phyloP scores from a whole-genome alignment of 2,113 vertebrate genomes.

The Pomatorhinus ruficollis region DNA sequence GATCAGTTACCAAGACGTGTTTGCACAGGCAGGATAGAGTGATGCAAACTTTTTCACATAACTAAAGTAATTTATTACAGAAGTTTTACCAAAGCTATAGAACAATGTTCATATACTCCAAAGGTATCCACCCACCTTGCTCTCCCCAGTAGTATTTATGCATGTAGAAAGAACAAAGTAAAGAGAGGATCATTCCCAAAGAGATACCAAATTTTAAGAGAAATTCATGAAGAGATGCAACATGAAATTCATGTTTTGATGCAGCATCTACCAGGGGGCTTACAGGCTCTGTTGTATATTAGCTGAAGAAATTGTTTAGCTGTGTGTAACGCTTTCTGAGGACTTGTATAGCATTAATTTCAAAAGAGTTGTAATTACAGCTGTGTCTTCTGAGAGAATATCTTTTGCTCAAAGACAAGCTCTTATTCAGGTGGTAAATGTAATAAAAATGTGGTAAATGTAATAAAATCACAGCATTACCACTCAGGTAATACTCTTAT shows the following conservation, averaged over 20 bases:
- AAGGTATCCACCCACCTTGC: neutral
- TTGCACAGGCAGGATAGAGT: neutral
- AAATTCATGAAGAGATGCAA: neutral
- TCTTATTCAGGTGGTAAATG: neutral
- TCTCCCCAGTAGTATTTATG: neutral
- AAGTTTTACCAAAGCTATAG: neutral
- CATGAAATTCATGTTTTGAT: neutral
- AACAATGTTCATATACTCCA: neutral
- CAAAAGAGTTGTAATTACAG: conserved; percentile 15
- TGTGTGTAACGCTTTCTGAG: neutral
- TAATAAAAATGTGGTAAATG: neutral
- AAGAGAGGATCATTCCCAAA: neutral
- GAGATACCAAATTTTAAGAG: neutral
- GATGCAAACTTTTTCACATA: neutral
- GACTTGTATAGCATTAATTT: neutral
- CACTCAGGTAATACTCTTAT: neutral
- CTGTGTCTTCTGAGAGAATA: neutral
- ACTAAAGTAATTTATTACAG: neutral
- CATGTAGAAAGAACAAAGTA: neutral
- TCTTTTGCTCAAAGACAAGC: neutral
- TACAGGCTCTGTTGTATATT: neutral
- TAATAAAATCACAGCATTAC: neutral
- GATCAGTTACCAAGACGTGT: neutral
- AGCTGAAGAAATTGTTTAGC: neutral
- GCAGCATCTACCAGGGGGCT: neutral